Percentiles rank a stretch among this genome's conserved stretches.
These are phyloP conservation scores for Liasis olivaceus DNA, from an alignment of 2,797 vertebrate species.

Conservation along the genomic window DNA sequence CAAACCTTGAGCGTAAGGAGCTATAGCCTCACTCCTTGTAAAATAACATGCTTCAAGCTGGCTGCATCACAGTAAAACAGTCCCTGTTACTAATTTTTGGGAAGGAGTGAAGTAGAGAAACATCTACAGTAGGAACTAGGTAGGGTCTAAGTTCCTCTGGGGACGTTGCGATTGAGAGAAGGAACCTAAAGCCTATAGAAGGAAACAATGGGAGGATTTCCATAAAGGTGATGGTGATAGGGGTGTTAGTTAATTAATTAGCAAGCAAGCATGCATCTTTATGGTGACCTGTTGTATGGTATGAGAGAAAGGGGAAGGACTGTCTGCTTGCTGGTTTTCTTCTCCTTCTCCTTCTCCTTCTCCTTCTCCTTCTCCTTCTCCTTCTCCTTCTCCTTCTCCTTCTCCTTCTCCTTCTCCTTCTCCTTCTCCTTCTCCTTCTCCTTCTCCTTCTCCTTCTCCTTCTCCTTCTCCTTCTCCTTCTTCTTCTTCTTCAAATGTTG, in stretches of 20 bases:
- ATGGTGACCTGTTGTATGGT: background rate
- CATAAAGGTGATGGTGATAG: background rate
- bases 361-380: background rate
- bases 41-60: background rate
- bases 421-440: background rate
- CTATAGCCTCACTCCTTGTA: background rate
- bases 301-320: background rate
- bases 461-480: background rate
- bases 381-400: too few species aligned
- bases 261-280: background rate
- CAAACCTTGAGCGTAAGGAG: background rate
- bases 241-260: background rate
- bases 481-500: background rate
- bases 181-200: background rate
- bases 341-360: background rate
- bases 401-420: background rate
- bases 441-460: background rate
- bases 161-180: background rate
- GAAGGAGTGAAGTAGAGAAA: background rate
- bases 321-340: background rate
- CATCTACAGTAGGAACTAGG: background rate
- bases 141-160: background rate
- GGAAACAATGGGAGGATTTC: background rate
- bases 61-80: background rate
- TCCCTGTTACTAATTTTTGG: background rate